A percentile compares a stretch with the other conserved stretches of the same genome.
Conservation (phyloP, 2,888 invertebrate genomes). For the Allolobophora icterica region DNA sequence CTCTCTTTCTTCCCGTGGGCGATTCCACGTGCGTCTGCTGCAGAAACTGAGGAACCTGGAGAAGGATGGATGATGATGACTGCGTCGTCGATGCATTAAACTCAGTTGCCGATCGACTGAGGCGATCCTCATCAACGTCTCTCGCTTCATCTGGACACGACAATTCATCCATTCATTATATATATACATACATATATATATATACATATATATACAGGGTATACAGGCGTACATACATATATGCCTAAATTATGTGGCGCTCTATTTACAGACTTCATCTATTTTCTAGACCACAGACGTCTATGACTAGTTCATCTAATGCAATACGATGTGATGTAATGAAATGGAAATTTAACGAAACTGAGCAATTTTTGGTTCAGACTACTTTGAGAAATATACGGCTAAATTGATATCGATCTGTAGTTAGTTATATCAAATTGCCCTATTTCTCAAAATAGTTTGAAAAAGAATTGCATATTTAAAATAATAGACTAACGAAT, state of each 20-base stretch:
- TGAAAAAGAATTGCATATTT: no score
- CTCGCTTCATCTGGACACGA: neutral
- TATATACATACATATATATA: no score
- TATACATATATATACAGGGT: no score
- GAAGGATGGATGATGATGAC: neutral
- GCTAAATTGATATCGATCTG: neutral
- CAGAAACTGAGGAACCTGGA: slow-evolving; percentile 11
- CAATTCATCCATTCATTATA: neutral
- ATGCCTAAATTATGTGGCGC: neutral
- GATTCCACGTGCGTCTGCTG: neutral
- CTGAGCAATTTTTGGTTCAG: no score
- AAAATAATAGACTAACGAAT: no score
- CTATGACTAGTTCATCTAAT: neutral
- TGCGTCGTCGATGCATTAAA: neutral
- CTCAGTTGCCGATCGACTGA: neutral
- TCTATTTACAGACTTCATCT: neutral
- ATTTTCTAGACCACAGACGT: no score
- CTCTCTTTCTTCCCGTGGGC: neutral
- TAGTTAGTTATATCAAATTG: no score
- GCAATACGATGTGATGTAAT: no score
- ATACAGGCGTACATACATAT: no score
- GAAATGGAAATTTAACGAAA: no score
- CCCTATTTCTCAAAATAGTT: no score
- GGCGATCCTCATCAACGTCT: neutral
- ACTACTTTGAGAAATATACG: neutral